phyloP scores from a whole-genome alignment of 2,888 invertebrate genomes.

The Scaptomyza polygonia region DNA sequence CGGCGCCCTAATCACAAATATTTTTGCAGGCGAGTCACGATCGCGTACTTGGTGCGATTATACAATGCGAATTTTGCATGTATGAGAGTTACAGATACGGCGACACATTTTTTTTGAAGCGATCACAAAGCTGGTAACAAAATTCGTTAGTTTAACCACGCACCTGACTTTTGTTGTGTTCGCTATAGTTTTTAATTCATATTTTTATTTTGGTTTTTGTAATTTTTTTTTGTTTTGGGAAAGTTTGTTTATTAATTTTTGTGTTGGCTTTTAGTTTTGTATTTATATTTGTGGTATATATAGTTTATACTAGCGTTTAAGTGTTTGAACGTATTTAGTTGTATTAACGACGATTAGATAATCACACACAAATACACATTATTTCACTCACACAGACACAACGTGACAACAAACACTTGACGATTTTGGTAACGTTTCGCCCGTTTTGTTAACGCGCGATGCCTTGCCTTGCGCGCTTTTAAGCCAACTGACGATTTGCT shows the following conservation, averaged over 20 bases:
- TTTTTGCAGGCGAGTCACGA: slow-evolving; percentile 52
- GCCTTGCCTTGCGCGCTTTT: slow-evolving; percentile 70
- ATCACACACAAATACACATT: slow-evolving; percentile 46
- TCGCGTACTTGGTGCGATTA: slow-evolving; percentile 60
- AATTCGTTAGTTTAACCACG: slow-evolving; percentile 61
- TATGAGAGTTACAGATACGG: background rate
- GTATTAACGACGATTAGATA: slow-evolving; percentile 70
- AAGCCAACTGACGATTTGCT: slow-evolving; percentile 73
- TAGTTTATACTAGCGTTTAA: background rate
- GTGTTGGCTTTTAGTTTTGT: slow-evolving; percentile 55
- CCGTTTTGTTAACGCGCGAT: slow-evolving; percentile 52
- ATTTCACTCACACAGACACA: slow-evolving; percentile 12
- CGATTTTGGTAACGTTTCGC: slow-evolving; percentile 43
- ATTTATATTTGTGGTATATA: slow-evolving; percentile 28
- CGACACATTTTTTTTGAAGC: slow-evolving; percentile 9
- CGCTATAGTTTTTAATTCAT: slow-evolving; percentile 28
- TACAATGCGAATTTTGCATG: slow-evolving; percentile 58
- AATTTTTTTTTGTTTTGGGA: too few relatives aligned
- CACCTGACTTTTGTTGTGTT: slow-evolving; percentile 45
- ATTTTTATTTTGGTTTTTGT: too few relatives aligned
- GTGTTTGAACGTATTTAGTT: slow-evolving; percentile 29
- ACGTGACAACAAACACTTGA: slow-evolving; percentile 41
- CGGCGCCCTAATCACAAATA: slow-evolving; percentile 42
- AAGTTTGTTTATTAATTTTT: slow-evolving; percentile 60
- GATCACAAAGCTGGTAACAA: slow-evolving; percentile 34